Evolutionary conservation across 2,113 vertebrate species (phyloP).

Genomic region (Boulengeromyrus knoepffleri): DNA sequence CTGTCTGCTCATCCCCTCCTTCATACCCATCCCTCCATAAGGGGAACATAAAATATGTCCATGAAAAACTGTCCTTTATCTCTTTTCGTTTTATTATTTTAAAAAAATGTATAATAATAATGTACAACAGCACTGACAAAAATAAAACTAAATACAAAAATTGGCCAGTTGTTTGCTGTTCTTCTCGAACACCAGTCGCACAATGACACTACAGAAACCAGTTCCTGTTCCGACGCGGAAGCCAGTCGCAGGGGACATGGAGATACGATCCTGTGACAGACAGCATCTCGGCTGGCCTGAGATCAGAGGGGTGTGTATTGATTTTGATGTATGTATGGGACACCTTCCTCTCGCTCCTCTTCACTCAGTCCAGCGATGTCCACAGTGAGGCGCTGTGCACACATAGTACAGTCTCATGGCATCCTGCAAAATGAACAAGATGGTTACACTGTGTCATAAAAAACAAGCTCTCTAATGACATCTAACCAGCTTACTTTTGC

Average conservation of each 20-base stretch:
- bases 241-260: not conserved
- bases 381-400: slow-evolving; percentile 86
- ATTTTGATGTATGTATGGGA: not conserved
- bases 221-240: not conserved
- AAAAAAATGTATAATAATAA: not conserved
- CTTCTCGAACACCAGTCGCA: not conserved
- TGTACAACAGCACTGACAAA: not conserved
- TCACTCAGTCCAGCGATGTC: slow-evolving; percentile 88
- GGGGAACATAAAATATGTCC: not conserved
- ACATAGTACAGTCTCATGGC: slow-evolving; percentile 91
- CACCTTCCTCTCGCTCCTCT: slow-evolving; percentile 11
- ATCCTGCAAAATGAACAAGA: slow-evolving; percentile 55
- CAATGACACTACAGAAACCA: not conserved
- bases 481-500: not conserved
- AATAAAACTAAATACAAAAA: not conserved
- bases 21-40: not conserved
- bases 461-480: not conserved
- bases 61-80: not conserved
- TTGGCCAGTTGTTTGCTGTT: not conserved
- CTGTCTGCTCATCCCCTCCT: not conserved
- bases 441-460: not conserved
- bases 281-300: not conserved
- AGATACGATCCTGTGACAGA: not conserved
- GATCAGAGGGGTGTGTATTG: not conserved
- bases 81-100: not conserved